A percentile compares a stretch with the other conserved stretches of the same genome.
Evolutionary conservation across 2,113 vertebrate genomes (phyloP).

Genomic region (Lepus europaeus): DNA sequence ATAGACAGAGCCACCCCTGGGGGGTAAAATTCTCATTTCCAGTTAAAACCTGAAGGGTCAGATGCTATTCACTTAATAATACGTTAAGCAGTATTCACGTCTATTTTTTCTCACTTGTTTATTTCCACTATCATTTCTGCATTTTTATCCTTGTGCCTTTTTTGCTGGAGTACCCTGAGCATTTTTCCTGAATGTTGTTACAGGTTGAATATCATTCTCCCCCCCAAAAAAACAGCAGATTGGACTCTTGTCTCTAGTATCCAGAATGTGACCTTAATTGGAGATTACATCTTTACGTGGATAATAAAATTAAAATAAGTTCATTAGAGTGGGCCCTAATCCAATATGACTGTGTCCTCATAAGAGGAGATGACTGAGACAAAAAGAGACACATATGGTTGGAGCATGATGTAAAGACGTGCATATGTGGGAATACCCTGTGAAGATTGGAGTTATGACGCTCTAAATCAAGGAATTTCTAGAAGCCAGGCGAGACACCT

Average conservation of each 20-base stretch:
- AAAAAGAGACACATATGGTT: background rate
- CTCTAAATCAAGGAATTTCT: background rate
- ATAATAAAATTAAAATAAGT: background rate
- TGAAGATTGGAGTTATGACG: background rate
- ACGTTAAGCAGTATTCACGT: background rate
- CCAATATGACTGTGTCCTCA: background rate
- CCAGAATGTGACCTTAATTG: background rate
- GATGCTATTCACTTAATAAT: background rate
- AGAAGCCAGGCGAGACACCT: background rate
- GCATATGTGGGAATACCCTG: background rate
- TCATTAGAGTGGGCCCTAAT: background rate
- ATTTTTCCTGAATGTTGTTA: background rate
- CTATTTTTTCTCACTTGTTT: background rate
- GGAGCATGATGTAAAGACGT: background rate
- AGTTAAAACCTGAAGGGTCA: background rate
- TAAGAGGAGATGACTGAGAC: background rate
- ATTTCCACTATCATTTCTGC: background rate
- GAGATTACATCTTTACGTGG: background rate
- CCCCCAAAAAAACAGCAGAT: background rate
- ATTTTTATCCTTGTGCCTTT: background rate
- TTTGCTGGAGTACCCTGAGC: background rate
- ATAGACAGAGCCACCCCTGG: background rate
- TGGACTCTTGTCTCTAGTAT: background rate
- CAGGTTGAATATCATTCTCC: background rate
- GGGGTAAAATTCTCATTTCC: background rate